phyloP scores from a whole-genome alignment of 2,113 vertebrate species.

The Oreotrochilus melanogaster region DNA sequence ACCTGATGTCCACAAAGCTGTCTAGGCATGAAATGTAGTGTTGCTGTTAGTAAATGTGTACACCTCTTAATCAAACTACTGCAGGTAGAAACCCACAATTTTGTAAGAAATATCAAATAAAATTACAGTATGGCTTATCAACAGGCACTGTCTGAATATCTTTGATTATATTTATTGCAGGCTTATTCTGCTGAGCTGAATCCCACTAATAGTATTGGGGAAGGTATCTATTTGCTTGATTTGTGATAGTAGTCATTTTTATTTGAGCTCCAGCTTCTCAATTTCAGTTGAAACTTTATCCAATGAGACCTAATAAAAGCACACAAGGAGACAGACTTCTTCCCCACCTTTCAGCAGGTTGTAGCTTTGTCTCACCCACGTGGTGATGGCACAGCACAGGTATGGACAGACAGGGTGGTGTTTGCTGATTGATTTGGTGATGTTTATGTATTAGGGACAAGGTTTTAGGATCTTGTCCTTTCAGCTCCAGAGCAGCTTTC shows the following conservation, averaged over 20 bases:
- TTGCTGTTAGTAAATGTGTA: not conserved
- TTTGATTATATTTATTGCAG: slow-evolving; percentile 65
- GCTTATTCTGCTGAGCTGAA: slow-evolving; percentile 51
- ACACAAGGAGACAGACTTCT: not conserved
- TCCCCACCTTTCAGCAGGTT: not conserved
- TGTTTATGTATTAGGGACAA: slow-evolving; percentile 11
- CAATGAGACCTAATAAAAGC: slow-evolving; percentile 31
- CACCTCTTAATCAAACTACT: slow-evolving; percentile 37
- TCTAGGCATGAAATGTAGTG: slow-evolving; percentile 36
- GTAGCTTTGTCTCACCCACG: slow-evolving; percentile 3
- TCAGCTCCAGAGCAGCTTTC: not conserved
- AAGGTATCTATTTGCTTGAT: slow-evolving; percentile 70
- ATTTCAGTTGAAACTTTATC: slow-evolving; percentile 7
- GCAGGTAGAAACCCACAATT: slow-evolving; percentile 54
- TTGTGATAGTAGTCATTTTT: slow-evolving; percentile 62
- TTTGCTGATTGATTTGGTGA: not conserved
- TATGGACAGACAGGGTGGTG: not conserved
- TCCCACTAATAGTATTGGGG: slow-evolving; percentile 54
- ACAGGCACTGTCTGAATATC: slow-evolving; percentile 26
- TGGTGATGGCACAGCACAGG: not conserved
- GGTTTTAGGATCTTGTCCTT: not conserved
- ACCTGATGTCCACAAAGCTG: not conserved
- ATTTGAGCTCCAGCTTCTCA: slow-evolving; percentile 55
- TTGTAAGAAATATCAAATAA: slow-evolving; percentile 69
- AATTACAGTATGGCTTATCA: slow-evolving; percentile 70